Base-by-base conservation (phyloP, 1,140 invertebrate genomes). In the Rhopalosiphum maidis region DNA sequence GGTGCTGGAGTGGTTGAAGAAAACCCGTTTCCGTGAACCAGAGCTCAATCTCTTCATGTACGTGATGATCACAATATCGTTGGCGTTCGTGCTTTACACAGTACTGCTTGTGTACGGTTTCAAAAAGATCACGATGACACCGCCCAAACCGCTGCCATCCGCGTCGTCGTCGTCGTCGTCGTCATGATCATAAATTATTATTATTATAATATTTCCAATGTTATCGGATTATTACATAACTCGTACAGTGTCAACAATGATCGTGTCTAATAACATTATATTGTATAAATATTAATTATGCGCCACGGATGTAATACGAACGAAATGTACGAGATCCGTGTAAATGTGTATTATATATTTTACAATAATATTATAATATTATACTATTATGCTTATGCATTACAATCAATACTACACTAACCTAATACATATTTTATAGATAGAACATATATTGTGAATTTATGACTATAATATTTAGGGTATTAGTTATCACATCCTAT, bases 11-110 rank as follows among this genome's bases (percentile, higher is more conserved):
- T 99, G 98, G 98, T 95, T 99, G 85, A 96, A 98, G 94, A 99
- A 99, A 95, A 99, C 99, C 95, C 96, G 98, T 93, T 99, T 98
- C 96, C 96, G 98, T 51, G 98, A 98, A 94, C 98, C 98, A 0
- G 98, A 99, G 95, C 95, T 99, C 35, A 99, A 98, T 94, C 96
- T 99, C 93, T 99, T 99, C 95, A 99, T 99, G 98, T 99, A 99
- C 95, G 98, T 97, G 91, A 96, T 99, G 94, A 97, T 98, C 94
- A 98, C 97, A 1, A 97, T 99, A 93, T 97, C 97, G 89, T 95
- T 98, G 94, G 97, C 97, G 46, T 99, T 99, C 94, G 96, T 98
- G 8, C 96, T 98, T 95, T 99, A 99, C 95, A 99, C 98, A 2
- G 97, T 97, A 23, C 98, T 99, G 95, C 95, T 99, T 37, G 95